Conservation (phyloP, 2,113 vertebrate species). For the Mormyrus iriodes region DNA sequence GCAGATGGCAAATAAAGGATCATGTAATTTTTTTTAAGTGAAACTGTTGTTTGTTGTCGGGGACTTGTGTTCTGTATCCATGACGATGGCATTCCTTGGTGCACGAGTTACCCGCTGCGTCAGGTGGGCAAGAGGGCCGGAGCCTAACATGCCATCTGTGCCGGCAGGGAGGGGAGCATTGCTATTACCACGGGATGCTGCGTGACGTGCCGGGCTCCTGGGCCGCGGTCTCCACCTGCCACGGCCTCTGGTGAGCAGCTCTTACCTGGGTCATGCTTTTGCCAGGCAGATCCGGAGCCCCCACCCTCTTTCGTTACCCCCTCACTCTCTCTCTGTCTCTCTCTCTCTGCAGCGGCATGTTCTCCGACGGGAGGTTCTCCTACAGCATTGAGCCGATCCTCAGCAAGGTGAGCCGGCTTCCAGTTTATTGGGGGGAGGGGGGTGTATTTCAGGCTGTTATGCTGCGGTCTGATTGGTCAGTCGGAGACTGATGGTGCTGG, state of each 20-base stretch:
- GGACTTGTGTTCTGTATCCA: constrained; percentile 7
- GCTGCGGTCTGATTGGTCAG: neutral
- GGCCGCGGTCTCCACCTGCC: constrained; percentile 82
- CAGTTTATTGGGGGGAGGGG: neutral
- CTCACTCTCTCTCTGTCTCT: neutral
- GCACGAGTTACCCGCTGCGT: constrained; percentile 13
- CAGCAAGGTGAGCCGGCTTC: constrained; percentile 53
- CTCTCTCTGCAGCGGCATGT: constrained; percentile 70
- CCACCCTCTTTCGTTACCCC: neutral
- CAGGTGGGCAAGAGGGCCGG: neutral
- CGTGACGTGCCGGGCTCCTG: constrained; percentile 71
- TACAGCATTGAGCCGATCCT: constrained; percentile 72
- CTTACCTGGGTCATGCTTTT: no score
- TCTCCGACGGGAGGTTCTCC: constrained; percentile 77
- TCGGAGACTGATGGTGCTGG: neutral
- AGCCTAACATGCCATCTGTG: constrained; percentile 17
- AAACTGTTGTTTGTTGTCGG: neutral
- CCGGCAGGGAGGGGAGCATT: constrained; percentile 82
- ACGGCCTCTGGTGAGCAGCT: constrained; percentile 72
- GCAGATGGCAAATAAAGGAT: neutral
- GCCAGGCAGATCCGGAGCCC: neutral
- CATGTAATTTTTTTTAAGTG: neutral
- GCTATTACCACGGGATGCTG: constrained; percentile 86
- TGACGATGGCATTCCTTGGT: constrained; percentile 8
- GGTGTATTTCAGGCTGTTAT: neutral